Evolutionary conservation across 35 echinoderm and acorn worm genomes (phyloP).

Genomic region (Ophioderma brevispina): DNA sequence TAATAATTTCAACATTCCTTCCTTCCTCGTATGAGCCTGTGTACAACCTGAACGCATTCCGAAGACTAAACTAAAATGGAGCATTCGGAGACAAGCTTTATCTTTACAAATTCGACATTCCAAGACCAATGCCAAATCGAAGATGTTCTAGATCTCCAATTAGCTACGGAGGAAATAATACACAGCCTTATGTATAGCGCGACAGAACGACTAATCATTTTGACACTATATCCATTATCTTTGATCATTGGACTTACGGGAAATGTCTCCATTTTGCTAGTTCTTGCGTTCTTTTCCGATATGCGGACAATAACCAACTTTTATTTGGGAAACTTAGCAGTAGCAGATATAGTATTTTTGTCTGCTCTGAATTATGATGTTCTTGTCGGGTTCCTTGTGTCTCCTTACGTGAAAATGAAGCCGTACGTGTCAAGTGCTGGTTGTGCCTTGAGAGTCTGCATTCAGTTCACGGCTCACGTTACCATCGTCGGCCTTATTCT

Average conservation of each 20-base stretch:
- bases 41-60: no score
- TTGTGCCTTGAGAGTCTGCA: background rate
- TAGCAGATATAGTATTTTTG: constrained; percentile 80
- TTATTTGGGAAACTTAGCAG: constrained; percentile 82
- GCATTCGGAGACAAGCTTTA: no score
- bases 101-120: no score
- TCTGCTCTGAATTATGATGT: constrained; percentile 73
- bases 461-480: background rate
- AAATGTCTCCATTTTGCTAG: constrained; percentile 81
- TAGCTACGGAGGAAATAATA: background rate
- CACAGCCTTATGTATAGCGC: constrained; percentile 17
- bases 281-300: constrained; percentile 61
- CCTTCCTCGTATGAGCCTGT: no score
- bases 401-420: constrained; percentile 12
- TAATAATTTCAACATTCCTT: no score
- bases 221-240: constrained; percentile 41
- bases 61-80: no score
- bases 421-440: background rate
- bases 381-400: constrained; percentile 48
- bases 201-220: constrained; percentile 14
- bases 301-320: constrained; percentile 91
- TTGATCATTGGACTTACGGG: constrained; percentile 57
- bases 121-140: no score
- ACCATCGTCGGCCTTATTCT: background rate
- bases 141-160: no score